Base-by-base conservation (phyloP, 2,113 vertebrate species). In the Charadrius vociferus region DNA sequence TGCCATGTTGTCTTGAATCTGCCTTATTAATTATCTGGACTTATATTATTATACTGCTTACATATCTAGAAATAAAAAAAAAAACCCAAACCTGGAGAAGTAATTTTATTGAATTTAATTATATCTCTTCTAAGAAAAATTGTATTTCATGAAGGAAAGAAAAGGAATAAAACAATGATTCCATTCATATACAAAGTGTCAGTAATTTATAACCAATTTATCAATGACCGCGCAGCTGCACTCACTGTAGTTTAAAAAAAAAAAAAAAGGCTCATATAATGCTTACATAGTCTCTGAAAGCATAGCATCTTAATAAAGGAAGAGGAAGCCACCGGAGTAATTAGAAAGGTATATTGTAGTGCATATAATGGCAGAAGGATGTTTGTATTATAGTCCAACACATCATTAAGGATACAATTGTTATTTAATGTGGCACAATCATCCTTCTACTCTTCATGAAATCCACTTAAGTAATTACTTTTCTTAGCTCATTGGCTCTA, bases 371-470 rank as follows among this genome's bases (percentile, higher is more conserved):
- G 97, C 77, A 96, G 96, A 98, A 95, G 97, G 93, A 97, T 98
- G 98, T 99, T 98, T 99, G 98, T 97, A 97, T 98, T 98, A 98
- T 96, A 98, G 97, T 96, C 98, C 97, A 98, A 98, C 98, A 98
- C 98, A 98, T 98, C 98, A 98, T 98, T 98, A 99, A 98, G 97
- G 98, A 98, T 97, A 98, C 98, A 98, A 98, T 99, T 98, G 98
- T 98, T 99, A 98, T 98, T 98, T 98, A 98, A 99, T 99, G 98
- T 98, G 98, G 97, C 97, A 98, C 98, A 98, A 98, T 98, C 98
- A 98, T 98, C 98, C 98, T 98, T 98, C 98, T 98, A 95, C 98
- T 98, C 98, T 98, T 98, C 98, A 97, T 97, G 97, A 98, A 98
- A 98, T 97, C 98, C 98, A 98, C 98, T 98, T 98, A 98, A 98